phyloP scores from a whole-genome alignment of 2,888 invertebrate genomes.

The Argynnis bischoffii region DNA sequence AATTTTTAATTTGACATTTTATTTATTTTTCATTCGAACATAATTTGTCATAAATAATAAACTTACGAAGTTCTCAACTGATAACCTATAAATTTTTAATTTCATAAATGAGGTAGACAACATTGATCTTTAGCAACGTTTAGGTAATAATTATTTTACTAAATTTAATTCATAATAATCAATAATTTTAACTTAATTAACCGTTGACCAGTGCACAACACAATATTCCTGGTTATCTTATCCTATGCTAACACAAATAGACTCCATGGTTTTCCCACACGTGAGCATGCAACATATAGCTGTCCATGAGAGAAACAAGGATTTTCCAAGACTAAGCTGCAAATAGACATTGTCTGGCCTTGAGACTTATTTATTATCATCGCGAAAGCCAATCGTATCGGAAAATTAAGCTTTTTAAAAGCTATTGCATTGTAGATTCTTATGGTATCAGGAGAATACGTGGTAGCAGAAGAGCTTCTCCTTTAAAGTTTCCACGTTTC shows the following conservation, averaged over 20 bases:
- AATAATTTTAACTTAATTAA: constrained; percentile 41
- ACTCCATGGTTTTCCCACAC: constrained; percentile 44
- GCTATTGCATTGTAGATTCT: no score
- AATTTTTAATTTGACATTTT: constrained; percentile 27
- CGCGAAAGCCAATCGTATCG: constrained; percentile 41
- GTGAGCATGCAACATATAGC: constrained; percentile 53
- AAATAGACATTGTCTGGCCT: constrained; percentile 52
- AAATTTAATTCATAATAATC: constrained; percentile 9
- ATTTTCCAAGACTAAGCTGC: constrained; percentile 51
- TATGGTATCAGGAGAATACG: no score
- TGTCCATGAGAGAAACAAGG: constrained; percentile 54
- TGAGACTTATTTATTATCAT: constrained; percentile 56
- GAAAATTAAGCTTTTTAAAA: no score
- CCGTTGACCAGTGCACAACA: constrained; percentile 43
- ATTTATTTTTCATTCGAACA: no score
- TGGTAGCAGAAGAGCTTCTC: no score
- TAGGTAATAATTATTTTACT: constrained; percentile 39
- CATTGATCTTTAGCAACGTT: constrained; percentile 39
- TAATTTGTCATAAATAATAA: constrained; percentile 8
- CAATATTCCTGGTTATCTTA: constrained; percentile 45
- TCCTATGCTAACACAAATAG: constrained; percentile 44
- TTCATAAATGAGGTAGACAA: constrained; percentile 42
- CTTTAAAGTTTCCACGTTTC: no score
- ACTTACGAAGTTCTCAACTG: constrained; percentile 35
- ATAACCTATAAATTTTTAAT: constrained; percentile 41